Evolutionary conservation across 2,113 vertebrate species (phyloP), one percentile per base, ranked within the genome.

Genomic region (Seriola rivoliana): DNA sequence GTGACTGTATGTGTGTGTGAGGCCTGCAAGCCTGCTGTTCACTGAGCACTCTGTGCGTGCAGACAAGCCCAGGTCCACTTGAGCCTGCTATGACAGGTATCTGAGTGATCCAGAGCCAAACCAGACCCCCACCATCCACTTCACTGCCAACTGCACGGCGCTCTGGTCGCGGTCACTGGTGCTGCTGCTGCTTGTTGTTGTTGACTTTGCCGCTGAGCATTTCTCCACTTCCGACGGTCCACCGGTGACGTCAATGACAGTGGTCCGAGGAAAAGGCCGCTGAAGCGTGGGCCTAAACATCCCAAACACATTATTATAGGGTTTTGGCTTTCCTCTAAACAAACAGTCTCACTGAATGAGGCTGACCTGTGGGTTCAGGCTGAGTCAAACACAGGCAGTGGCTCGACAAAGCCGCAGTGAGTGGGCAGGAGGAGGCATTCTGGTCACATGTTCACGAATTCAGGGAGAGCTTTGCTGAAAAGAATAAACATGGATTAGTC

Each of bases 241-340:
- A 42, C 50, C 36, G 48, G 38, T 93, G 90, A 94, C 88, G 81
- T 91, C 91, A 90, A 89, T 78, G 79, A 64, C 21, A 55, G 46
- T 55, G 66, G 69, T 85, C 77, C 1, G 36, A 83, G 71, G 36
- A 81, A 66, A 68, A 14, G 63, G 65, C 68, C 7, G 13, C 54
- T 29, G 60, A 34, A 75, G 46, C 23, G 42, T 66, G 67, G 64
- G 79, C 82, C 68, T 62, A 42, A 85, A 81, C 71, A 82, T 80
- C 67, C 65, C 75, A 71, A 85, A 89, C 60, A 73, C 25, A 77
- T 89, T 67, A 83, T 83, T 86, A 67, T 78, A 85, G 71, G 46
- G 70, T 54, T 85, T 83, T 84, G 80, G 71, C 75, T 91, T 81
- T 90, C 21, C 42, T 92, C 71, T 83, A 91, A 94, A 93, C 85